Evolutionary conservation across 2,888 invertebrate genomes (phyloP).

Genomic region (Dryobota labecula): DNA sequence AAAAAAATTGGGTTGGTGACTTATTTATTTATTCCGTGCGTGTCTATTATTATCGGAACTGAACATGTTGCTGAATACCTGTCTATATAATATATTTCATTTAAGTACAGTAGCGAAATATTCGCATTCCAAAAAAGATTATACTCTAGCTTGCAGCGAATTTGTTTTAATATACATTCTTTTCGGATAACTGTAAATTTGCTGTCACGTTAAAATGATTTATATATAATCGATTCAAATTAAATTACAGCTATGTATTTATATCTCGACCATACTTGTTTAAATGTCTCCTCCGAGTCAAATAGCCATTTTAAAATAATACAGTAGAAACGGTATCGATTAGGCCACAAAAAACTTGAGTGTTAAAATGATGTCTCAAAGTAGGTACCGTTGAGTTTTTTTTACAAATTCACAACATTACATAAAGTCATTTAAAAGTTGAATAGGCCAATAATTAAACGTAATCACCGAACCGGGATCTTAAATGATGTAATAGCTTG

Average conservation of each 20-base stretch:
- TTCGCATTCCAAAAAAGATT: neutral
- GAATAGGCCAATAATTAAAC: slow-evolving; percentile 66
- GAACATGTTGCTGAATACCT: neutral
- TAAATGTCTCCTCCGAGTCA: slow-evolving; percentile 28
- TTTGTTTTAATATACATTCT: slow-evolving; percentile 14
- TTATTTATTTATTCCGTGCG: neutral
- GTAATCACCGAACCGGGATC: slow-evolving; percentile 58
- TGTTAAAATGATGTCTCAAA: slow-evolving; percentile 23
- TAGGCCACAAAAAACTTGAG: slow-evolving; percentile 44
- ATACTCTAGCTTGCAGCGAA: slow-evolving; percentile 1
- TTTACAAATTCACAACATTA: slow-evolving; percentile 62
- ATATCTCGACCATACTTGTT: slow-evolving; percentile 25
- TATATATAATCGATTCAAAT: slow-evolving; percentile 17
- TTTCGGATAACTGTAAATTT: slow-evolving; percentile 29
- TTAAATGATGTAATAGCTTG: slow-evolving; percentile 62
- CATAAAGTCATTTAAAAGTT: slow-evolving; percentile 63
- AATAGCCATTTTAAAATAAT: slow-evolving; percentile 37
- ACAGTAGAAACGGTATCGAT: slow-evolving; percentile 35
- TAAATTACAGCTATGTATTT: slow-evolving; percentile 30
- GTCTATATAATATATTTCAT: neutral
- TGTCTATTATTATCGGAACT: neutral
- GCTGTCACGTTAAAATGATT: slow-evolving; percentile 30
- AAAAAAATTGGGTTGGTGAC: too few relatives aligned
- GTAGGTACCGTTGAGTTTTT: slow-evolving; percentile 35
- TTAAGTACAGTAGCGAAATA: neutral